Percentiles rank a stretch among this genome's conserved stretches.
Conservation (phyloP, 2,888 invertebrate genomes). For the Drosophila suboccidentalis region DNA sequence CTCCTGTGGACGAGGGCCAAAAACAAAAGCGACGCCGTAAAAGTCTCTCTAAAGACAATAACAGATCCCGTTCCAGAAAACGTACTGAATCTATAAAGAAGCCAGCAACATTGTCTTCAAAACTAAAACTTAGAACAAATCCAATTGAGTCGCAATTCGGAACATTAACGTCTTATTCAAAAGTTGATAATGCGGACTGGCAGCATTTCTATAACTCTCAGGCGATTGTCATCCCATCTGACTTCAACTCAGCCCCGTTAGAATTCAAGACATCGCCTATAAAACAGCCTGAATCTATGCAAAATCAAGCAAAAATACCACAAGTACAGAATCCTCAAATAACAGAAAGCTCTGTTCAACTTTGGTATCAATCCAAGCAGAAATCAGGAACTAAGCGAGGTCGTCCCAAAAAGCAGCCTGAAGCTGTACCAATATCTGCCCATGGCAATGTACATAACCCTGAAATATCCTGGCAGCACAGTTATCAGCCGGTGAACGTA, state of each 20-base stretch:
- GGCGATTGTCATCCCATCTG: background rate
- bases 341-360: background rate
- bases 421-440: background rate
- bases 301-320: background rate
- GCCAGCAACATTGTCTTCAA: slow-evolving; percentile 1
- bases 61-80: background rate
- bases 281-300: background rate
- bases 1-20: background rate
- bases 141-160: background rate
- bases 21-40: background rate
- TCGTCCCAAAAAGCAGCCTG: background rate
- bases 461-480: background rate
- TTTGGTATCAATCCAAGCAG: background rate
- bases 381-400: background rate
- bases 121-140: background rate
- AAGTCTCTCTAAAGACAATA: background rate
- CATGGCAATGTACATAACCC: background rate
- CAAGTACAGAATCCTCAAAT: background rate
- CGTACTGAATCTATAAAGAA: background rate
- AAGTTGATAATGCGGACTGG: background rate
- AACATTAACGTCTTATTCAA: background rate
- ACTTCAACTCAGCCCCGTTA: background rate
- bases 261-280: background rate
- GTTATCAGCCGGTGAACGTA: background rate
- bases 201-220: background rate